Conservation (phyloP, 2,888 invertebrate genomes). For the Galerucella nymphaeae region DNA sequence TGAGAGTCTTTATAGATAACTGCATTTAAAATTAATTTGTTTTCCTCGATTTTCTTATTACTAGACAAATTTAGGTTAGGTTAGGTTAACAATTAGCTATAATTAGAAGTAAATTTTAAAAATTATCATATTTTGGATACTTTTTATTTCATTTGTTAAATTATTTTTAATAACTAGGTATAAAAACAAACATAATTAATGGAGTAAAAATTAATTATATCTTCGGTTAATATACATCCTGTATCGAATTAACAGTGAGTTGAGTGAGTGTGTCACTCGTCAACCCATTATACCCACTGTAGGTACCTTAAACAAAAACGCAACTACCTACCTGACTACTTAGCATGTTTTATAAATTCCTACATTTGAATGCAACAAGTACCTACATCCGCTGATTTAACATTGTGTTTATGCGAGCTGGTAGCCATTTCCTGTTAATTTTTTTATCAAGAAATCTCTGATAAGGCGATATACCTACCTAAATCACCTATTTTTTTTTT, state of each 20-base stretch:
- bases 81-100: no score
- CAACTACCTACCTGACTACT: slow-evolving; percentile 37
- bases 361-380: slow-evolving; percentile 44
- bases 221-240: not conserved
- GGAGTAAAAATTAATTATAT: not conserved
- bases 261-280: slow-evolving; percentile 14
- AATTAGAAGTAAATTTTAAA: no score
- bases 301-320: slow-evolving; percentile 30
- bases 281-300: slow-evolving; percentile 17
- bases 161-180: no score
- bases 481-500: not conserved
- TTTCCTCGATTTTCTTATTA: no score
- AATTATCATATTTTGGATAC: no score
- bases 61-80: no score
- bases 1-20: not conserved
- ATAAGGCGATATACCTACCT: not conserved
- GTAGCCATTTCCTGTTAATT: slow-evolving; percentile 42
- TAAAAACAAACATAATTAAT: no score
- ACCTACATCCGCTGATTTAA: slow-evolving; percentile 39
- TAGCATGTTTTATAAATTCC: slow-evolving; percentile 41
- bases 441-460: slow-evolving; percentile 32
- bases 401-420: slow-evolving; percentile 38
- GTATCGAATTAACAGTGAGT: slow-evolving; percentile 5
- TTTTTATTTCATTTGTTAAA: no score
- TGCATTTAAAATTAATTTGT: not conserved